Percentiles rank a stretch among this genome's conserved stretches.
phyloP scores from a whole-genome alignment of 1,140 invertebrate genomes.

The Tigriopus japonicus region DNA sequence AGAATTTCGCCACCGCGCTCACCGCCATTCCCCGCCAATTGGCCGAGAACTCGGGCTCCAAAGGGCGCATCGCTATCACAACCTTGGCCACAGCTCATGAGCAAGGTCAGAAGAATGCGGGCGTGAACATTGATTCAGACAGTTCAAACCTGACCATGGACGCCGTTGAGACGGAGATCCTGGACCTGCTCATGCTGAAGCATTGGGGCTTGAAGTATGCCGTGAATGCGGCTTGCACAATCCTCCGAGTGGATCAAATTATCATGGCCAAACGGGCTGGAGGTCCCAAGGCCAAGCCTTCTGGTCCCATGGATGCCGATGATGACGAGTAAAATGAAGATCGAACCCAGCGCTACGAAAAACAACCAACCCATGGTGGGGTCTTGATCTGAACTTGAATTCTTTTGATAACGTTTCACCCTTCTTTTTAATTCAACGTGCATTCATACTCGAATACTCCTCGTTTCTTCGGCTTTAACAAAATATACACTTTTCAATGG shows the following conservation, averaged over 20 bases:
- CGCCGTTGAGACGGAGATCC: slow-evolving; percentile 25
- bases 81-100: slow-evolving; percentile 80
- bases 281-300: slow-evolving; percentile 60
- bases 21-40: slow-evolving; percentile 78
- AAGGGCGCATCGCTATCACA: slow-evolving; percentile 67
- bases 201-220: slow-evolving; percentile 90
- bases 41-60: slow-evolving; percentile 81
- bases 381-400: no score
- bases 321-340: slow-evolving; percentile 32
- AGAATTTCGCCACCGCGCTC: slow-evolving; percentile 78
- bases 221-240: slow-evolving; percentile 66
- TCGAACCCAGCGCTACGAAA: no score
- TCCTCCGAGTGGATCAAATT: slow-evolving; percentile 93
- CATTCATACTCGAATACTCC: no score
- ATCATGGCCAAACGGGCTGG: slow-evolving; percentile 96
- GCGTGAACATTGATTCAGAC: slow-evolving; percentile 63
- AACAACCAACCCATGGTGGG: no score
- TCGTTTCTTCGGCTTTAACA: no score
- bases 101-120: slow-evolving; percentile 58
- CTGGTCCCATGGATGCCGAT: slow-evolving; percentile 42
- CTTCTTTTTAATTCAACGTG: no score
- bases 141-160: slow-evolving; percentile 21
- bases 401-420: no score
- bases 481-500: no score
- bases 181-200: slow-evolving; percentile 73